These are phyloP conservation scores for Megaceryle torquata DNA, from an alignment of 2,113 vertebrate species.

Conservation along the genomic window DNA sequence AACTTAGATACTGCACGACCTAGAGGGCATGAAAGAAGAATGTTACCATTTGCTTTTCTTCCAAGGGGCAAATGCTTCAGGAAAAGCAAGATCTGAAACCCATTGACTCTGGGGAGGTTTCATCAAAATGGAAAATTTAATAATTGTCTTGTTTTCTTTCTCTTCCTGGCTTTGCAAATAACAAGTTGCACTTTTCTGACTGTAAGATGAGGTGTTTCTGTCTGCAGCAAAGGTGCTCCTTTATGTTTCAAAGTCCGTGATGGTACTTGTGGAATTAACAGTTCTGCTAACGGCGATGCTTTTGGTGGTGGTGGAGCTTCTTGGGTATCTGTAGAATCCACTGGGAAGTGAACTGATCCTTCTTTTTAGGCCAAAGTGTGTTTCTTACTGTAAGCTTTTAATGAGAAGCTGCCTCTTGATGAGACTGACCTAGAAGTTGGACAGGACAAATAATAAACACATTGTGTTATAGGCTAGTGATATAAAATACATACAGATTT, in stretches of 20 bases:
- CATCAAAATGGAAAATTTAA: not conserved
- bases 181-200: not conserved
- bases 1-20: not conserved
- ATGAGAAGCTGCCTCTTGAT: not conserved
- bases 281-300: not conserved
- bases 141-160: not conserved
- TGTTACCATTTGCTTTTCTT: not conserved
- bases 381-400: not conserved
- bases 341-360: not conserved
- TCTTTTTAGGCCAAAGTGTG: conserved; percentile 35
- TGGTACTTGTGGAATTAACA: conserved; percentile 17
- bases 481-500: not conserved
- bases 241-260: not conserved
- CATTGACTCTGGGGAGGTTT: not conserved
- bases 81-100: not conserved
- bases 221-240: not conserved
- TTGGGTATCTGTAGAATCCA: not conserved
- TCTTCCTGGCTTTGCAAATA: not conserved
- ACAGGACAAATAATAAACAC: not conserved
- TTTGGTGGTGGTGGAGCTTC: not conserved
- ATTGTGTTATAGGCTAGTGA: not conserved
- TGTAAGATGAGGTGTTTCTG: not conserved
- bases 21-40: not conserved
- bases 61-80: not conserved
- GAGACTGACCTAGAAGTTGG: not conserved